Evolutionary conservation across 64 coral and sea anemone genomes (phyloP), one percentile per base, ranked within the genome.

Genomic region (Dendrophyllia cribrosa): DNA sequence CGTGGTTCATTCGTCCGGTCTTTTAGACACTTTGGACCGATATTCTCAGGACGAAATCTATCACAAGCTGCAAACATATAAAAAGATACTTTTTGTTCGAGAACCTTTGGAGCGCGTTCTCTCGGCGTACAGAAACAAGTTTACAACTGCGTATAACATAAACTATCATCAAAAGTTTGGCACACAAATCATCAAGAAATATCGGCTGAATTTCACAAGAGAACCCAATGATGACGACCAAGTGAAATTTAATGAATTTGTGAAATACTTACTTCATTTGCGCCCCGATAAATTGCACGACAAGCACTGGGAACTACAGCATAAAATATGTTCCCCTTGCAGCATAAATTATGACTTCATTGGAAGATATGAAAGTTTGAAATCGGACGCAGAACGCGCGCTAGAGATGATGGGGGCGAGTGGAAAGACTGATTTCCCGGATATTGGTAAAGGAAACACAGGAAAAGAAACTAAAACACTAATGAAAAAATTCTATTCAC

Each of bases 81-180:
- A 87, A 43, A 98, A 98, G 62, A 91, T 93, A 66, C 13, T 91
- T 44, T 95, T 98, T 76, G 94, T 93, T 19, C 78, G 96, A 21
- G 84, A 98, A 24, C 96, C 96, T 11, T 58, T 98, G 7, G 75
- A 93, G 66, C 74, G 96, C 24, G 72, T 98, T 3, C 71, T 95
- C 15, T 95, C 93, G 4, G 93, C 96, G 62, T 98, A 98, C 44
- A 79, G 45, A 15, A 78, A 93, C 88, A 98, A 98, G 58, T 88
- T 98, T 45, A 59, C 55, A 1, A 24, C 52, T 44, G 55, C 5
- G 17, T 16, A 7, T 45, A 17, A 60, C 22, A 34, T 6, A 7
- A 58, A 34, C 2, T 78, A 15, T 14, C 21, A 78, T 7, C 4
- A 59, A 4, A 58, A 16, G 4, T 15, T 16, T 45, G 78, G 58